phyloP scores from a whole-genome alignment of 2,888 invertebrate species.

The Trachelus tabidus region DNA sequence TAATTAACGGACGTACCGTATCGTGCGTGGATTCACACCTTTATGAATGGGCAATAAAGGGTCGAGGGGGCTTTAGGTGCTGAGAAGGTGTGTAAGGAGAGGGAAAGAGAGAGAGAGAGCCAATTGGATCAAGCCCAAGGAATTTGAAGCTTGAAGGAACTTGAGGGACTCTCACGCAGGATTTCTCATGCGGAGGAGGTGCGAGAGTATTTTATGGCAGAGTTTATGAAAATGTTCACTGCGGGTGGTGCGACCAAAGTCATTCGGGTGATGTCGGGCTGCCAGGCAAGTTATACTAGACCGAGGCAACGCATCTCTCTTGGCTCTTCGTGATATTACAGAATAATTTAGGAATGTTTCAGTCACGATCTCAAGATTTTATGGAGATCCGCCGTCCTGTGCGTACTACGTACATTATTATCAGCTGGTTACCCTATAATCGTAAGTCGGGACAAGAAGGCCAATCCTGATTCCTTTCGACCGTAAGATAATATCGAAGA shows the following conservation, averaged over 20 bases:
- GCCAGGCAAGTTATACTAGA: too few relatives aligned
- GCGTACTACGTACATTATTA: too few relatives aligned
- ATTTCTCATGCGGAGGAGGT: neutral
- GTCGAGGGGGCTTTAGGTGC: constrained; percentile 1
- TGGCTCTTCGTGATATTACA: constrained; percentile 48
- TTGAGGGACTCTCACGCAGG: neutral
- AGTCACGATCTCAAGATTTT: constrained; percentile 8
- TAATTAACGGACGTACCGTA: constrained; percentile 23
- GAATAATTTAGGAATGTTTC: constrained; percentile 59
- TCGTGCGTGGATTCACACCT: constrained; percentile 23
- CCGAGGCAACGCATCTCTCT: constrained; percentile 11
- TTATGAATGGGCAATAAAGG: constrained; percentile 28
- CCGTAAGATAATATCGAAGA: too few relatives aligned
- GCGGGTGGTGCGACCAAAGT: constrained; percentile 36
- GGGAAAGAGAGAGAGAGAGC: neutral
- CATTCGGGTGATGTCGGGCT: neutral
- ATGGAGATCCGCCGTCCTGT: too few relatives aligned
- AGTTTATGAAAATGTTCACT: constrained; percentile 57
- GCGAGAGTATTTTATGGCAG: constrained; percentile 41
- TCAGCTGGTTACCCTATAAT: too few relatives aligned
- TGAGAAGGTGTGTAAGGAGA: neutral
- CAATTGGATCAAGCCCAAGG: constrained; percentile 9
- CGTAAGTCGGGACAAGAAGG: too few relatives aligned
- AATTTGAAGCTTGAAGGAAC: neutral
- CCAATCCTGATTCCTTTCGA: too few relatives aligned